phyloP scores from a whole-genome alignment of 2,113 vertebrate species.

The Nothobranchius kuhntae region DNA sequence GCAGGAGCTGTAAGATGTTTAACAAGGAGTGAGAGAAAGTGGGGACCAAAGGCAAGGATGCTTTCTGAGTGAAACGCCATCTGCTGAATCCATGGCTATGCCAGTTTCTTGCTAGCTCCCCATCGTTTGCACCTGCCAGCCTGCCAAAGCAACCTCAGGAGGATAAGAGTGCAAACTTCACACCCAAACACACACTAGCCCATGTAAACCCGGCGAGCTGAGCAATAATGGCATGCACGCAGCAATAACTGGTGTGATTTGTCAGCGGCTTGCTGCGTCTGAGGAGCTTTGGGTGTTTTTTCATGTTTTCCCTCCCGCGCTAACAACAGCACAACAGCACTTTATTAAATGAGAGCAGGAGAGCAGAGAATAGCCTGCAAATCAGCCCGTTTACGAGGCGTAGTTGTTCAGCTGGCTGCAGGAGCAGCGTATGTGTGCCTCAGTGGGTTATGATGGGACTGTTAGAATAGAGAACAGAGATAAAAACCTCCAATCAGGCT shows the following conservation, averaged over 20 bases:
- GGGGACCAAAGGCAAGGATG: constrained; percentile 39
- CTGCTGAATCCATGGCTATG: constrained; percentile 59
- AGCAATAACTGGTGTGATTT: constrained; percentile 70
- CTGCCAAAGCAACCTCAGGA: constrained; percentile 60
- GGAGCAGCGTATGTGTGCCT: constrained; percentile 19
- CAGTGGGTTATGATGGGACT: constrained; percentile 9
- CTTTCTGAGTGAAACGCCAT: constrained; percentile 71
- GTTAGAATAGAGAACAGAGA: not conserved
- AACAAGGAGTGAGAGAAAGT: constrained; percentile 64
- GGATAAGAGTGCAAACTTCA: constrained; percentile 57
- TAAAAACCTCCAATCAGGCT: constrained; percentile 2
- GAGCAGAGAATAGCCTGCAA: constrained; percentile 62
- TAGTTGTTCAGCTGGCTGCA: constrained; percentile 35
- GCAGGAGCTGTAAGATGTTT: constrained; percentile 57
- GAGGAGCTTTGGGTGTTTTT: constrained; percentile 65
- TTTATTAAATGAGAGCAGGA: constrained; percentile 70
- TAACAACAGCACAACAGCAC: constrained; percentile 71
- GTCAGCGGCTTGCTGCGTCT: constrained; percentile 61
- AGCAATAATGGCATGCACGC: constrained; percentile 56
- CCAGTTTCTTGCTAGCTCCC: constrained; percentile 51
- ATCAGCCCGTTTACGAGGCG: constrained; percentile 70
- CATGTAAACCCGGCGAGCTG: constrained; percentile 22
- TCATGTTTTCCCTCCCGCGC: constrained; percentile 64
- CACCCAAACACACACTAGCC: constrained; percentile 40
- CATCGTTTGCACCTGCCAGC: constrained; percentile 64